A percentile compares a stretch with the other conserved stretches of the same genome.
phyloP scores from a whole-genome alignment of 2,888 invertebrate genomes.

The Stenurella melanura region DNA sequence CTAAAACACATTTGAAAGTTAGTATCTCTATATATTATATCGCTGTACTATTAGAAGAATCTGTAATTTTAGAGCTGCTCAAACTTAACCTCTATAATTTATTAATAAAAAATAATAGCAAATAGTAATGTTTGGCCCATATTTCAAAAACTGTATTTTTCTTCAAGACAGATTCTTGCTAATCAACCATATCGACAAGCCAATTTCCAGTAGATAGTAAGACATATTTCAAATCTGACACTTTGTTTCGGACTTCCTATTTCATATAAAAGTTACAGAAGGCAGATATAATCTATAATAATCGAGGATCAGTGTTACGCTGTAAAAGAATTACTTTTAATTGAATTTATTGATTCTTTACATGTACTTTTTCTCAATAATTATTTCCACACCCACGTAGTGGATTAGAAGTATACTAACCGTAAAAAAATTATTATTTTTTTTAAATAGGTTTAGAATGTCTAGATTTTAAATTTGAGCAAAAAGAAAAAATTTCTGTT shows the following conservation, averaged over 20 bases:
- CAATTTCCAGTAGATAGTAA: conserved; percentile 27
- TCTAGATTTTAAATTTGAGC: too few relatives aligned
- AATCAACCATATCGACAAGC: conserved; percentile 17
- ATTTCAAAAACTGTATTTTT: conserved; percentile 17
- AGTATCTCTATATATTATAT: too few relatives aligned
- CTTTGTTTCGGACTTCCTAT: conserved; percentile 5
- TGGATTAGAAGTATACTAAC: too few relatives aligned
- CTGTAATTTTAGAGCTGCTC: too few relatives aligned
- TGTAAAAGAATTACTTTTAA: background rate
- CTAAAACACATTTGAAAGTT: too few relatives aligned
- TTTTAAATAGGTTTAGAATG: too few relatives aligned
- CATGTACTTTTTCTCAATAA: background rate
- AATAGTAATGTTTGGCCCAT: background rate
- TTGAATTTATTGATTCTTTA: background rate
- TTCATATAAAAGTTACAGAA: background rate
- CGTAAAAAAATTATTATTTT: too few relatives aligned
- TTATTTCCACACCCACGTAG: too few relatives aligned
- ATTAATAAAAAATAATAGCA: background rate
- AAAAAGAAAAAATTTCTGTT: too few relatives aligned
- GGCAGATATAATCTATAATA: background rate
- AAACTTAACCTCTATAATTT: background rate
- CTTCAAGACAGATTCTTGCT: background rate
- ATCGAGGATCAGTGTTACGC: background rate
- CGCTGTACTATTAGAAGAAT: too few relatives aligned
- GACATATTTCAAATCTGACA: conserved; percentile 24